Evolutionary conservation across 2,888 invertebrate species (phyloP).

Genomic region (Drosophila monieri): DNA sequence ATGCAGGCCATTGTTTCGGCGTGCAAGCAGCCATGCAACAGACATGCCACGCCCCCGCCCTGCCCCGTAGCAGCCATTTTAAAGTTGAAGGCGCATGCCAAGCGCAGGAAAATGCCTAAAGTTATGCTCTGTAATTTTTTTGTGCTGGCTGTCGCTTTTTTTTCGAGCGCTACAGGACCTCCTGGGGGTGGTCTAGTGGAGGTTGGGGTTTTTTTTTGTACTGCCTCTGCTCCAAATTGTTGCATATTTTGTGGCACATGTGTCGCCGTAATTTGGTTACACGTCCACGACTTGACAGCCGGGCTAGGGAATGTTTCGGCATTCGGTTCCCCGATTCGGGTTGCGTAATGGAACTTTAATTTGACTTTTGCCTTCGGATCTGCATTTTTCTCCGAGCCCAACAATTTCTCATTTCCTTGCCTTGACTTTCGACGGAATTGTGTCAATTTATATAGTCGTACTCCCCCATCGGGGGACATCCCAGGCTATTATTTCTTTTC

Average conservation of each 20-base stretch:
- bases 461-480: conserved; percentile 2
- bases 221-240: conserved; percentile 54
- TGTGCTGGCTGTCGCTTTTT: conserved; percentile 7
- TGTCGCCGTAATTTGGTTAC: conserved; percentile 70
- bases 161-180: conserved; percentile 20
- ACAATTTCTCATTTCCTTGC: conserved; percentile 10
- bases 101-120: conserved; percentile 62
- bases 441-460: conserved; percentile 34
- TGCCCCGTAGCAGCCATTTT: conserved; percentile 21
- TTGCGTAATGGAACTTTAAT: conserved; percentile 15
- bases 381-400: neutral
- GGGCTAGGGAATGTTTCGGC: conserved; percentile 28
- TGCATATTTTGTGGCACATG: conserved; percentile 71
- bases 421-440: conserved; percentile 26
- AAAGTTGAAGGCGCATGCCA: conserved; percentile 63
- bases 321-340: conserved; percentile 11
- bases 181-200: neutral
- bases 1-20: conserved; percentile 59
- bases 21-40: conserved; percentile 68
- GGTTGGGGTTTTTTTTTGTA: conserved; percentile 3
- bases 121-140: conserved; percentile 60
- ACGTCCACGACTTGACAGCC: conserved; percentile 45
- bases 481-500: conserved; percentile 30
- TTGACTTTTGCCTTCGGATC: conserved; percentile 5
- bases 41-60: conserved; percentile 31